These are phyloP conservation scores for Petromus typicus DNA, from an alignment of 2,113 vertebrate genomes.

Conservation along the genomic window DNA sequence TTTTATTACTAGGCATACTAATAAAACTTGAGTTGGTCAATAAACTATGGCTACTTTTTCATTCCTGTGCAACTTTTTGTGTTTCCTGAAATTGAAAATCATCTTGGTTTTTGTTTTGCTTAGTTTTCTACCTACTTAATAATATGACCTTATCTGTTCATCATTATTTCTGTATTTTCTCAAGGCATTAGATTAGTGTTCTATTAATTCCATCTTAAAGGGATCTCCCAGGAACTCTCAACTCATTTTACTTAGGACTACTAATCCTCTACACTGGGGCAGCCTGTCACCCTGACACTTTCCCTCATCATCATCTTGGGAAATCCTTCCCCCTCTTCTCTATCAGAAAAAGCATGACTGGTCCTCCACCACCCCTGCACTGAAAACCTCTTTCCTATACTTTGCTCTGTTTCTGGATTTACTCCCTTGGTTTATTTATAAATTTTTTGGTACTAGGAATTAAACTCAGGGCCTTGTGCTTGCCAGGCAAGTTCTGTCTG, in stretches of 20 bases:
- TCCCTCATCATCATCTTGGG: background rate
- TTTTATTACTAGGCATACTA: background rate
- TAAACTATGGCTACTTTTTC: background rate
- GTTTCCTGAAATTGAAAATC: constrained; percentile 35
- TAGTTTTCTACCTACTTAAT: constrained; percentile 42
- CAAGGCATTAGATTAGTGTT: background rate
- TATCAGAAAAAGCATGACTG: background rate
- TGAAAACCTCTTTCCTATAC: background rate
- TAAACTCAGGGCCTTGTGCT: too few species aligned
- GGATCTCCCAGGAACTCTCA: background rate
- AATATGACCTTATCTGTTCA: background rate
- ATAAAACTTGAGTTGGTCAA: background rate
- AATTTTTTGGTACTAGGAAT: too few species aligned
- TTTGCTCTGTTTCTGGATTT: background rate
- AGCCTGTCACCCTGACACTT: background rate
- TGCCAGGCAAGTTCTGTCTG: too few species aligned
- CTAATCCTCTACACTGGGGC: background rate
- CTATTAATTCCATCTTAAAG: constrained; percentile 33
- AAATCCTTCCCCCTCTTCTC: background rate
- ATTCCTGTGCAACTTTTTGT: background rate
- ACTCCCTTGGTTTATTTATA: constrained; percentile 6
- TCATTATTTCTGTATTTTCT: constrained; percentile 37
- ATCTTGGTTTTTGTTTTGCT: constrained; percentile 36
- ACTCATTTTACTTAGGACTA: background rate
- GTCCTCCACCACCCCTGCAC: background rate